Percentiles rank a stretch among this genome's conserved stretches.
These are phyloP conservation scores for Microtus ochrogaster DNA, from an alignment of 2,113 vertebrate species.

Conservation along the genomic window DNA sequence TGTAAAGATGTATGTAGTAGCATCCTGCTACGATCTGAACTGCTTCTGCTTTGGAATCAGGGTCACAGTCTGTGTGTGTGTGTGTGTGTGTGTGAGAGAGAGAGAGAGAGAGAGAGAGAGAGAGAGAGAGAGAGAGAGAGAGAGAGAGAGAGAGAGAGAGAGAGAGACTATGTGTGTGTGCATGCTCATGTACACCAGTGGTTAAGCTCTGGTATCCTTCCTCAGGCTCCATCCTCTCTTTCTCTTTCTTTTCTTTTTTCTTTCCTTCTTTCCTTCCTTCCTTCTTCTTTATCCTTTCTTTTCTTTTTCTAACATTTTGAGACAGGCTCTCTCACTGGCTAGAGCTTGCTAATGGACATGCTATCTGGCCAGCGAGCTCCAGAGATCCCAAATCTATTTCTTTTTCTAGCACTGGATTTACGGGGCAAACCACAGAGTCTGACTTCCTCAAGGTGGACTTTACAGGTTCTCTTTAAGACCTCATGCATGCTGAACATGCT, in stretches of 20 bases:
- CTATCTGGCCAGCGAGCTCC: too few relatives aligned
- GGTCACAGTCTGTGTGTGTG: not conserved
- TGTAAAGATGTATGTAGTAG: not conserved
- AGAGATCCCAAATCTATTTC: not conserved
- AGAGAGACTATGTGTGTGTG: not conserved
- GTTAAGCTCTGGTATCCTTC: not conserved
- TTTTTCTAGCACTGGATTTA: not conserved
- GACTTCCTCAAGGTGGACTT: not conserved
- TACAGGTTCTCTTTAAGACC: not conserved
- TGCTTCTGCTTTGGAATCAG: not conserved
- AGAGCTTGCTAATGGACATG: not conserved
- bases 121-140: too few relatives aligned
- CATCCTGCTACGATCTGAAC: not conserved
- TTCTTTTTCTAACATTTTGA: not conserved
- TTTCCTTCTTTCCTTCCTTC: not conserved
- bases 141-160: too few relatives aligned
- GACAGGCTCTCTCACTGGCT: not conserved
- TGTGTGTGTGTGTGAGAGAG: not conserved
- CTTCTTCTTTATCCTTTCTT: too few relatives aligned
- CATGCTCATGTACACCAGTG: not conserved
- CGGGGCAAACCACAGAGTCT: not conserved
- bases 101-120: too few relatives aligned
- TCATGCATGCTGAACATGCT: not conserved
- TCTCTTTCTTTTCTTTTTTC: not conserved
- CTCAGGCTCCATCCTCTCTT: not conserved